phyloP scores from a whole-genome alignment of 2,113 vertebrate genomes.

The Entelurus aequoreus region DNA sequence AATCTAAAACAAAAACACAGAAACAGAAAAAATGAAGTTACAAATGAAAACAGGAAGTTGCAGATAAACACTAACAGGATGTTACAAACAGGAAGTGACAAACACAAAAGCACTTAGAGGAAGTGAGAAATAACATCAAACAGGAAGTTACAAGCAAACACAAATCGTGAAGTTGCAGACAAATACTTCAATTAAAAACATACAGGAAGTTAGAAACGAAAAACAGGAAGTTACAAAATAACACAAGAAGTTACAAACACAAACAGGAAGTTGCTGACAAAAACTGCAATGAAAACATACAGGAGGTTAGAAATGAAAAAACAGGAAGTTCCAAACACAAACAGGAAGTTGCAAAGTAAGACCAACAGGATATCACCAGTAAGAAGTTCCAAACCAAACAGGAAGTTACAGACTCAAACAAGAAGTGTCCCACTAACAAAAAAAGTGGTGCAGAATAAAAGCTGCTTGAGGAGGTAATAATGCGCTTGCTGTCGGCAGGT shows the following conservation, averaged over 20 bases:
- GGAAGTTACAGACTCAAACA: no score
- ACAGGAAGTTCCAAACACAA: no score
- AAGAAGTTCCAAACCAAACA: no score
- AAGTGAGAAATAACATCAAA: background rate
- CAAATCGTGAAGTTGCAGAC: background rate
- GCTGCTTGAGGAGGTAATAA: background rate
- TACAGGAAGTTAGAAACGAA: no score
- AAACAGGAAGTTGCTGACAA: background rate
- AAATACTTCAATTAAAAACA: no score
- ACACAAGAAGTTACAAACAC: background rate
- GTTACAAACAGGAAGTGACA: background rate
- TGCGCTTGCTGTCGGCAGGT: slow-evolving; percentile 52
- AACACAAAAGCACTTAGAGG: background rate
- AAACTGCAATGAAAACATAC: no score
- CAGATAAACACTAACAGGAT: background rate
- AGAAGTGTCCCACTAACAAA: background rate
- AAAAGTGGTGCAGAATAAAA: no score
- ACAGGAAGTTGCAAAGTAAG: no score
- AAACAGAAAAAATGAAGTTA: no score
- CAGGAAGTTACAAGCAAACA: background rate
- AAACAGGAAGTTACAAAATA: background rate
- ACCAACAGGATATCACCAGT: no score
- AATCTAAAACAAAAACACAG: no score
- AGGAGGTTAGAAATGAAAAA: background rate
- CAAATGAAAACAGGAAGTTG: background rate